Base-by-base conservation (phyloP, 2,888 invertebrate species). In the Lutraria lutraria region DNA sequence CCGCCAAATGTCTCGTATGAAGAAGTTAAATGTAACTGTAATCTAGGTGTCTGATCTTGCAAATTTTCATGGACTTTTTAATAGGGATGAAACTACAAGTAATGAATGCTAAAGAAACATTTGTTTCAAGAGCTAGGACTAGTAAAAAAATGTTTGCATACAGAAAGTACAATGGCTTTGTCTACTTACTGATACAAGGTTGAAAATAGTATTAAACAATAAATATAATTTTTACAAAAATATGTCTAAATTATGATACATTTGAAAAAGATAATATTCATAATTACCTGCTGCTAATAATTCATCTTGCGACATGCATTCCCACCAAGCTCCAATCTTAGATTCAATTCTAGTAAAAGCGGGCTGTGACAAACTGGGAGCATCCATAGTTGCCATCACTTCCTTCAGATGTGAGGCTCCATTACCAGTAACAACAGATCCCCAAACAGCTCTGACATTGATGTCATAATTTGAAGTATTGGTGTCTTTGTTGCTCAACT, bases 371-470 rank as follows among this genome's bases (percentile, higher is more conserved):
- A 92, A 85, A 25, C 68, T 52, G 8, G 90, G 90, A 21, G 84
- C 34, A 60, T 83, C 84, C 87, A 93, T 81, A 0, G 90, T 90
- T 16, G 86, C 82, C 29, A 89, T 52, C 29, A 85, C 52, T 83
- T 92, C 91, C 80, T 86, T 88, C 8, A 92, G 63, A 29, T 83
- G 76, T 6, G 90, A 80, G 16, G 86, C 29, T 12, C 90, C 91
- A 34, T 85, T 83, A 60, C 91, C 92, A 79, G 81, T 88, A 4
- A 81, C 88, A 60, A 91, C 76, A 25, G 86, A 56, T 21, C 90
- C 91, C 91, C 90, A 88, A n/a, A 90, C 90, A 43, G 90, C 89
- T 31, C 91, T n/a, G 12, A 91, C 85, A 83, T 89, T 92, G 13
- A 93, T 89, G 52, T 91, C 91, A 81, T 89, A 87, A 25, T 80